phyloP scores from a whole-genome alignment of 2,113 vertebrate genomes.

The Oryzias curvinotus region DNA sequence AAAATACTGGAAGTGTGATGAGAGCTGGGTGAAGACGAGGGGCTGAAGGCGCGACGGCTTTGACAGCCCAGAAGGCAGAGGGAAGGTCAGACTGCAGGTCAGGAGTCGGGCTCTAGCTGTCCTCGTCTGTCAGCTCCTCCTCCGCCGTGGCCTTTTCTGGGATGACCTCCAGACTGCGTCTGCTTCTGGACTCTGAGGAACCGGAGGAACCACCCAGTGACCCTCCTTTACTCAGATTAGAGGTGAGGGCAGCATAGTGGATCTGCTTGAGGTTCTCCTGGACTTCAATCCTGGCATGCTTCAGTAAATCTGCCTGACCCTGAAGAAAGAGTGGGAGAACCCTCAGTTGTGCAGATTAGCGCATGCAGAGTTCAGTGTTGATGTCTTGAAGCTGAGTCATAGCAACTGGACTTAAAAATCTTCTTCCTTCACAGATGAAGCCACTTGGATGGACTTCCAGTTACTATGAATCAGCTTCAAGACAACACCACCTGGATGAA shows the following conservation, averaged over 20 bases:
- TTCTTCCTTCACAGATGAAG: no score
- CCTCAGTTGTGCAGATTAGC: neutral
- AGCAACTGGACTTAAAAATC: no score
- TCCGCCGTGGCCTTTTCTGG: slow-evolving; percentile 81
- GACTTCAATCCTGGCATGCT: slow-evolving; percentile 91
- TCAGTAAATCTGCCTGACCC: slow-evolving; percentile 95
- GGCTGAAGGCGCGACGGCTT: slow-evolving; percentile 12
- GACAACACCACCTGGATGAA: no score
- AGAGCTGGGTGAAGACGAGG: neutral
- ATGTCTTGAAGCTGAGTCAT: no score
- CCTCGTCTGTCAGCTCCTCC: slow-evolving; percentile 83
- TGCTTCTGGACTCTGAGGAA: slow-evolving; percentile 69
- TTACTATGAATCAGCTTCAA: no score
- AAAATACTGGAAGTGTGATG: slow-evolving; percentile 6
- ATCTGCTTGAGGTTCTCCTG: slow-evolving; percentile 96
- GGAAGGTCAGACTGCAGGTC: slow-evolving; percentile 5
- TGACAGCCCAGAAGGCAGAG: slow-evolving; percentile 34
- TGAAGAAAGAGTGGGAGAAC: slow-evolving; percentile 53
- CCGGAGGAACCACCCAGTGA: slow-evolving; percentile 37
- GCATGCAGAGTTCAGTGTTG: neutral
- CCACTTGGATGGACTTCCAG: no score
- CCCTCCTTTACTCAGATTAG: slow-evolving; percentile 86
- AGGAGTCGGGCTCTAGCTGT: slow-evolving; percentile 38
- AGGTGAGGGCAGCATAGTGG: slow-evolving; percentile 89
- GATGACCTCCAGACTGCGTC: slow-evolving; percentile 87